Base-by-base conservation (phyloP, 2,888 invertebrate genomes). In the Tachystola acroxantha region DNA sequence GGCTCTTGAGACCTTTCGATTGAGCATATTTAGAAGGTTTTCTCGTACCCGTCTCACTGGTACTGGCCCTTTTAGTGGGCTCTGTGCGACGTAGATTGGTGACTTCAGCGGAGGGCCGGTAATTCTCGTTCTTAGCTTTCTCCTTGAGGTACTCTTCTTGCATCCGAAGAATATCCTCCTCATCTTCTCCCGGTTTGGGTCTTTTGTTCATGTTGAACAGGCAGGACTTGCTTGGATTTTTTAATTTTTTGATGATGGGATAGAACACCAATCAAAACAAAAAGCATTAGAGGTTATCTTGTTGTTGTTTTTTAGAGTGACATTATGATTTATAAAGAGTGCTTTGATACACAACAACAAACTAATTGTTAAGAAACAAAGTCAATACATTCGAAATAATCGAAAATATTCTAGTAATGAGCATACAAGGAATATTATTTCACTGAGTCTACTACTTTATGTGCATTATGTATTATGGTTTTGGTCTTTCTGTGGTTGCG, bases 81-180 rank as follows among this genome's bases (percentile, higher is more conserved):
- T 67, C 64, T n/a, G 52, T 58, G 24, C 53, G 59, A 1, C 73
- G 69, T 46, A 85, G 47, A 70, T 88, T 80, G 41, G 89, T 74
- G 9, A 91, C 85, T 57, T 89, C 89, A 0, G 92, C 93, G 0
- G 93, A 89, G 2, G 92, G 90, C 40, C 88, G 80, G 35, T 90
- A 69, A 32, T 77, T 76, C 14, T 87, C 82, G 48, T 89, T 89
- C 41, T 88, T 86, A 7, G 66, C 61, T 42, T 88, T 89, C 46
- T 91, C 85, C 26, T 67, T 79, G 11, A 91, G 64, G 62, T 92
- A 95, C 46, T 92, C 91, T 51, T 91, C 89, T 64, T 95, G 94
- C 89, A 93, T 90, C 39, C 88, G 89, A 11, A 94, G 76, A 24
- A 95, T 86, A 58, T 94, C 94, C 10, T 93, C 91, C 53, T 95